Conservation (phyloP, 2,113 vertebrate species). For the Brachyhypopomus occidentalis region DNA sequence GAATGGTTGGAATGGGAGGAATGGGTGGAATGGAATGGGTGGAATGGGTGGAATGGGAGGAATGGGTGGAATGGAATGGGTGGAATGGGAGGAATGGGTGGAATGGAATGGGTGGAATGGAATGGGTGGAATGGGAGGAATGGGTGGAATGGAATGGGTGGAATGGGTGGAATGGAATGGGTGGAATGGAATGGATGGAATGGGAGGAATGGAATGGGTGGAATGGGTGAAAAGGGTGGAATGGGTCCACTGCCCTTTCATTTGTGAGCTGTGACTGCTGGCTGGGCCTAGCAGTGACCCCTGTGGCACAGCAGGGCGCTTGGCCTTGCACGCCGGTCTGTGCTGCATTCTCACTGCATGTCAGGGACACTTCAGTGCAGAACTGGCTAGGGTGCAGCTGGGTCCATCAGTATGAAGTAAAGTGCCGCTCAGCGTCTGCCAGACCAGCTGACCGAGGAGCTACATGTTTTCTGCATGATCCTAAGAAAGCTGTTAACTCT, state of each 20-base stretch:
- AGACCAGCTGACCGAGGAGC: background rate
- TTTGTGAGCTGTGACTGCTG: slow-evolving; percentile 5
- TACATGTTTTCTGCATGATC: background rate
- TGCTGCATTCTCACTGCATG: background rate
- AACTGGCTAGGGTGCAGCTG: slow-evolving; percentile 24
- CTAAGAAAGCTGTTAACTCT: no score
- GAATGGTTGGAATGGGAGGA: no score
- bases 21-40: no score
- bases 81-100: background rate
- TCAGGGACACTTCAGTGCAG: background rate
- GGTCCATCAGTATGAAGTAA: background rate
- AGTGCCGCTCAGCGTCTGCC: background rate
- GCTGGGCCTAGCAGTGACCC: background rate
- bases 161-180: no score
- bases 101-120: no score
- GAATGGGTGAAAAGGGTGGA: background rate
- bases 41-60: no score
- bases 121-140: no score
- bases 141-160: no score
- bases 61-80: no score
- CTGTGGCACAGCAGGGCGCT: background rate
- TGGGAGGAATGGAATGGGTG: no score
- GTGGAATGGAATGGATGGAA: no score
- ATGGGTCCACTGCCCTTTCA: background rate
- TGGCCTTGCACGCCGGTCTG: background rate